Percentiles rank a stretch among this genome's conserved stretches.
Conservation (phyloP, 2,113 vertebrate genomes). For the Paralichthys olivaceus region DNA sequence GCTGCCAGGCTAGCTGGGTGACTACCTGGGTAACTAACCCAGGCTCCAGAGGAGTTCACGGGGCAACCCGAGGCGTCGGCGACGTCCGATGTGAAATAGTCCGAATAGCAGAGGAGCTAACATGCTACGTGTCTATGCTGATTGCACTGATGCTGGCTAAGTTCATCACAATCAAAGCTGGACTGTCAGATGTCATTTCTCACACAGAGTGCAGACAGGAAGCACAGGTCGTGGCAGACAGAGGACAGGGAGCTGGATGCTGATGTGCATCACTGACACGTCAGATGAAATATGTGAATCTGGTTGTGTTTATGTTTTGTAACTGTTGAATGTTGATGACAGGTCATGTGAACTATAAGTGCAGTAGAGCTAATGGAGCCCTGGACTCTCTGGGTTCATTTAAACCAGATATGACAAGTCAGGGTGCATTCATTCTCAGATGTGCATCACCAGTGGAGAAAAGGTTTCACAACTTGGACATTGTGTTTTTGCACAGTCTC, state of each 20-base stretch:
- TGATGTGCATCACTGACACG: neutral
- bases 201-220: neutral
- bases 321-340: neutral
- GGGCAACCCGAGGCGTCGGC: constrained; percentile 25
- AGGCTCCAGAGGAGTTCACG: neutral
- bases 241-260: neutral
- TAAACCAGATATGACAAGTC: too few species aligned
- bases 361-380: neutral
- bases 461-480: neutral
- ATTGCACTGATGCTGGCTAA: neutral
- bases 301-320: constrained; percentile 13
- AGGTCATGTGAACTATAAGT: neutral
- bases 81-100: neutral
- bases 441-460: neutral
- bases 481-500: neutral
- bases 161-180: constrained; percentile 10
- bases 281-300: neutral
- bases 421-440: too few species aligned
- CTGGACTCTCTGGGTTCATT: neutral
- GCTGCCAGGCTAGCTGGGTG: constrained; percentile 8
- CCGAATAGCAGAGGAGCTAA: neutral
- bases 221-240: neutral
- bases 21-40: neutral
- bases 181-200: neutral
- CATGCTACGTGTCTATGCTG: neutral